Evolutionary conservation across 2,113 vertebrate genomes (phyloP).

Genomic region (Oncorhynchus nerka): DNA sequence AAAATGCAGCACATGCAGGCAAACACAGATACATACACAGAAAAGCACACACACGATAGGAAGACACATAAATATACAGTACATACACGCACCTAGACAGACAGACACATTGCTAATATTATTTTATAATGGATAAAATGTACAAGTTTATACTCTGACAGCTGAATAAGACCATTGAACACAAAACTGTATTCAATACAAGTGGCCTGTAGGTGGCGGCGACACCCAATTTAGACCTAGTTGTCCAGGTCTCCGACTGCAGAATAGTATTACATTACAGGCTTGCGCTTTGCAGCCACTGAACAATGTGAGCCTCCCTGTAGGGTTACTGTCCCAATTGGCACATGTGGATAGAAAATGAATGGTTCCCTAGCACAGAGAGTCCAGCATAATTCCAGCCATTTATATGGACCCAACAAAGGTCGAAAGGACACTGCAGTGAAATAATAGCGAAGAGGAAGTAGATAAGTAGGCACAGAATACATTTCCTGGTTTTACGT

Average conservation of each 20-base stretch:
- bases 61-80: too few species aligned
- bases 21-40: constrained; percentile 9
- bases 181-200: neutral
- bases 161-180: neutral
- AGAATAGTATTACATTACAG: neutral
- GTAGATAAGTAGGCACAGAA: too few species aligned
- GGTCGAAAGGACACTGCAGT: constrained; percentile 20
- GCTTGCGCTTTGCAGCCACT: neutral
- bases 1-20: neutral
- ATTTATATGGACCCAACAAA: constrained; percentile 17
- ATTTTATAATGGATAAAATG: neutral
- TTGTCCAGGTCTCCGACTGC: neutral
- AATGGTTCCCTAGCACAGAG: constrained; percentile 38
- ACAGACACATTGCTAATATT: neutral
- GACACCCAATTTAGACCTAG: constrained; percentile 8
- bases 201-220: constrained; percentile 53
- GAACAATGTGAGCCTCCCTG: constrained; percentile 17
- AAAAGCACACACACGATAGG: neutral
- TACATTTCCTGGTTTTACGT: too few species aligned
- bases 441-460: too few species aligned
- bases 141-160: neutral
- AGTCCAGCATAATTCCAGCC: constrained; percentile 25
- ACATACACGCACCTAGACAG: neutral
- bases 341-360: constrained; percentile 30
- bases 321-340: constrained; percentile 28